phyloP scores from a whole-genome alignment of 2,888 invertebrate species.

The Heliconius aoede region DNA sequence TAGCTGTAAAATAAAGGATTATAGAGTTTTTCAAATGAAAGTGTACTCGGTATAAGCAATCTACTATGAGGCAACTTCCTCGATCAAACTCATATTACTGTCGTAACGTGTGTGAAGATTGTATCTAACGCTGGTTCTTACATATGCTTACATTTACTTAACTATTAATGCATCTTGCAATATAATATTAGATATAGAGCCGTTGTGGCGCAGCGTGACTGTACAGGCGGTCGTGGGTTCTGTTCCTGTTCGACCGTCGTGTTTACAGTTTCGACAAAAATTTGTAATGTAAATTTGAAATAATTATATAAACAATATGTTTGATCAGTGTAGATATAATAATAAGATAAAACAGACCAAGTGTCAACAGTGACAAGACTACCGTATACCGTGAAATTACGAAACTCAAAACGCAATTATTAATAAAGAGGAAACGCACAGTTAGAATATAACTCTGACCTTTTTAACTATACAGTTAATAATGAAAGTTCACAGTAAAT shows the following conservation, averaged over 20 bases:
- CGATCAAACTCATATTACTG: constrained; percentile 17
- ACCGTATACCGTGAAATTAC: too few species aligned
- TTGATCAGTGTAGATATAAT: too few species aligned
- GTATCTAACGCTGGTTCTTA: constrained; percentile 17
- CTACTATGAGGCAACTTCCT: constrained; percentile 20
- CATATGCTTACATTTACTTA: constrained; percentile 21
- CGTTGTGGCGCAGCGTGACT: not conserved
- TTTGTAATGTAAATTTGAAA: too few species aligned
- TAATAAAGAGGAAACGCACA: not conserved
- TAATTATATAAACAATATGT: too few species aligned
- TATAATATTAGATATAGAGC: not conserved
- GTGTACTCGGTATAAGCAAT: not conserved
- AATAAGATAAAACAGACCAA: too few species aligned
- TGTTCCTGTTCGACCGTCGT: not conserved
- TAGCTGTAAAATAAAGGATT: constrained; percentile 21
- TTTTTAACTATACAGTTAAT: constrained; percentile 30
- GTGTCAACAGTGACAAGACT: too few species aligned
- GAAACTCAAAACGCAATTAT: not conserved
- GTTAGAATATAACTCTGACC: constrained; percentile 1
- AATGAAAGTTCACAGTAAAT: constrained; percentile 34
- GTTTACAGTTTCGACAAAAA: too few species aligned
- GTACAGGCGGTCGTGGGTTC: not conserved
- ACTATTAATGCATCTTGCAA: not conserved
- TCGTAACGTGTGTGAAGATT: constrained; percentile 28
- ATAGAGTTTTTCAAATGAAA: constrained; percentile 20